Evolutionary conservation across 1,140 invertebrate species (phyloP).

Genomic region (Drosophila lini): DNA sequence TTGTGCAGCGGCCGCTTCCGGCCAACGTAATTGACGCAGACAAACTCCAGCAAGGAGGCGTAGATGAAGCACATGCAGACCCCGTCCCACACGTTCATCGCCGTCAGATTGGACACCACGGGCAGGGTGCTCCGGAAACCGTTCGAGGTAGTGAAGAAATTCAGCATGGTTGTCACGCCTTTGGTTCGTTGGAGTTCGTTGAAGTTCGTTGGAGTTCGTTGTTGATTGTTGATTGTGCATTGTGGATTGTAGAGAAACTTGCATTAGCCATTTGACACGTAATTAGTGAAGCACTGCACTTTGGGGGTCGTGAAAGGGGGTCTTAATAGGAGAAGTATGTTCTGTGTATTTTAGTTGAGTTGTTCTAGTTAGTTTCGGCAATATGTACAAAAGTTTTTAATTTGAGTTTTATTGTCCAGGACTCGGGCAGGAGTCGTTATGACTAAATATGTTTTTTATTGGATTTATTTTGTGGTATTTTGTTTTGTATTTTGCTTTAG

Average conservation of each 20-base stretch:
- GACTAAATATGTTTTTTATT: conserved; percentile 14
- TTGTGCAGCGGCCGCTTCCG: conserved; percentile 95
- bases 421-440: conserved; percentile 17
- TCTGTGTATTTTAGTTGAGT: conserved; percentile 37
- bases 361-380: conserved; percentile 39
- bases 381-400: conserved; percentile 54
- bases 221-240: conserved; percentile 20
- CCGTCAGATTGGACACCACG: conserved; percentile 96
- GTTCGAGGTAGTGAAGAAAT: conserved; percentile 98
- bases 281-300: conserved; percentile 42
- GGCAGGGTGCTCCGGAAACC: conserved; percentile 95
- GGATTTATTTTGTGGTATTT: background rate
- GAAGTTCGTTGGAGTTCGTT: conserved; percentile 6
- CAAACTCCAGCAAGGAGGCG: conserved; percentile 96
- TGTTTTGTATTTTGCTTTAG: conserved; percentile 8
- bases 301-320: background rate
- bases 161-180: conserved; percentile 98
- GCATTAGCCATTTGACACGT: conserved; percentile 54
- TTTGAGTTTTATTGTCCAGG: conserved; percentile 39
- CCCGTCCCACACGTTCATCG: conserved; percentile 98
- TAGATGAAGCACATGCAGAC: conserved; percentile 99
- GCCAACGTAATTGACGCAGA: conserved; percentile 97
- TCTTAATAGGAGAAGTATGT: conserved; percentile 7
- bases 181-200: conserved; percentile 2
- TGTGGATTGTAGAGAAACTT: conserved; percentile 45